Conservation (phyloP, 2,888 invertebrate genomes). For the Lasioglossum oenotherae region DNA sequence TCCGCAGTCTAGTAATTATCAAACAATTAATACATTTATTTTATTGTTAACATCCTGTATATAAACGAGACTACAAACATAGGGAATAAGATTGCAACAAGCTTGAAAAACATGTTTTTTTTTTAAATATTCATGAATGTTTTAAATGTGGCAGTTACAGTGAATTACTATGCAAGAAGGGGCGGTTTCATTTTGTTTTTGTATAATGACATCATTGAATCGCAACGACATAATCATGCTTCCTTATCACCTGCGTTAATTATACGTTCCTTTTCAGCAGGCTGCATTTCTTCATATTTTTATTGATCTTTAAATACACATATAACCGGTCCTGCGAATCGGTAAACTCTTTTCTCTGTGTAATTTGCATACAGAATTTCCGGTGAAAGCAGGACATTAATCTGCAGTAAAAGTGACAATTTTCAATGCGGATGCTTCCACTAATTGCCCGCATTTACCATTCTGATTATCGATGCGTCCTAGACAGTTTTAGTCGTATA, state of each 20-base stretch:
- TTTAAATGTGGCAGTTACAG: neutral
- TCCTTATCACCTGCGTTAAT: neutral
- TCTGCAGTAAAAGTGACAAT: neutral
- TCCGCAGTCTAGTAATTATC: no score
- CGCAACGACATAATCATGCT: neutral
- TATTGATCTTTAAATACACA: neutral
- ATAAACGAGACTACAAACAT: neutral
- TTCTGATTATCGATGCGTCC: neutral
- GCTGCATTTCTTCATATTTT: neutral
- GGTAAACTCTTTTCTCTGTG: neutral
- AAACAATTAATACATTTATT: neutral
- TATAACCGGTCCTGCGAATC: neutral
- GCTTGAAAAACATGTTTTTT: neutral
- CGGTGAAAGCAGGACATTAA: neutral
- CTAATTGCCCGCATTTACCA: neutral
- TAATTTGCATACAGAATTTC: conserved; percentile 7
- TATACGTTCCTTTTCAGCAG: neutral
- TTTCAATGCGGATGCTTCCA: neutral
- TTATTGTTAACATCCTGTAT: neutral
- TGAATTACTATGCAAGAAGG: neutral
- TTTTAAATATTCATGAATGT: neutral
- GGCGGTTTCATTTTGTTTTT: neutral
- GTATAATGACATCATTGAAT: neutral
- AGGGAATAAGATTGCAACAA: neutral
- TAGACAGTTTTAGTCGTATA: neutral